A percentile compares a stretch with the other conserved stretches of the same genome.
Evolutionary conservation across 1,140 invertebrate genomes (phyloP).

Genomic region (Atopsyche davidsoni): DNA sequence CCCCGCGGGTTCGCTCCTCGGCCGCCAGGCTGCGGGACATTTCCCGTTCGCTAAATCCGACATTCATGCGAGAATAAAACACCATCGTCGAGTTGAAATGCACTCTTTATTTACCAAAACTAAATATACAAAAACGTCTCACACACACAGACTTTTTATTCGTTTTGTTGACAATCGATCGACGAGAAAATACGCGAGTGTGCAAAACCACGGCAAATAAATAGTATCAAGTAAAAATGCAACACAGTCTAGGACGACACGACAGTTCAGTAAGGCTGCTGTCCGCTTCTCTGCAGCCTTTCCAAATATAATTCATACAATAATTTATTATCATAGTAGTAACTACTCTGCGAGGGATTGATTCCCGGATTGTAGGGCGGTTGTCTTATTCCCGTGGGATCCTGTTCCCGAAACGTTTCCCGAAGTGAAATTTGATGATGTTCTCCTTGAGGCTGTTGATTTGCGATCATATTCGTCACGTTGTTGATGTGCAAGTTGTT

Average conservation of each 20-base stretch:
- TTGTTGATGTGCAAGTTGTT: constrained; percentile 72
- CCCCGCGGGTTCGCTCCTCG: constrained; percentile 35
- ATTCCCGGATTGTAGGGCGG: constrained; percentile 47
- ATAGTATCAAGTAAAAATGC: constrained; percentile 8
- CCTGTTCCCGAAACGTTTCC: constrained; percentile 22
- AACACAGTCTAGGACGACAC: no score
- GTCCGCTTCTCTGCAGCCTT: constrained; percentile 45
- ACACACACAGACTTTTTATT: no score
- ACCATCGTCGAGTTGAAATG: no score
- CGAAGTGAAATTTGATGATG: constrained; percentile 19
- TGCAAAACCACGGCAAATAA: constrained; percentile 34
- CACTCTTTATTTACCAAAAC: no score
- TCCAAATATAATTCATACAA: constrained; percentile 49
- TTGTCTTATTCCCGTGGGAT: constrained; percentile 36
- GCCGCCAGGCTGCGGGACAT: constrained; percentile 38
- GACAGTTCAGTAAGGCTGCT: constrained; percentile 33
- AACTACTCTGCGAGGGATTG: constrained; percentile 41
- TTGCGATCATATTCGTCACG: constrained; percentile 24
- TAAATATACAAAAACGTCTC: no score
- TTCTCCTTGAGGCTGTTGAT: constrained; percentile 18
- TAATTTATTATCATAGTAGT: constrained; percentile 48
- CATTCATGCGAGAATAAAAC: constrained; percentile 13
- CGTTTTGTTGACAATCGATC: no score
- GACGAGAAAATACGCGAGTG: no score
- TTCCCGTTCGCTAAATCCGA: no score